Evolutionary conservation across 2,888 invertebrate species (phyloP), one percentile per base, ranked within the genome.

Genomic region (Melanostoma scalare): DNA sequence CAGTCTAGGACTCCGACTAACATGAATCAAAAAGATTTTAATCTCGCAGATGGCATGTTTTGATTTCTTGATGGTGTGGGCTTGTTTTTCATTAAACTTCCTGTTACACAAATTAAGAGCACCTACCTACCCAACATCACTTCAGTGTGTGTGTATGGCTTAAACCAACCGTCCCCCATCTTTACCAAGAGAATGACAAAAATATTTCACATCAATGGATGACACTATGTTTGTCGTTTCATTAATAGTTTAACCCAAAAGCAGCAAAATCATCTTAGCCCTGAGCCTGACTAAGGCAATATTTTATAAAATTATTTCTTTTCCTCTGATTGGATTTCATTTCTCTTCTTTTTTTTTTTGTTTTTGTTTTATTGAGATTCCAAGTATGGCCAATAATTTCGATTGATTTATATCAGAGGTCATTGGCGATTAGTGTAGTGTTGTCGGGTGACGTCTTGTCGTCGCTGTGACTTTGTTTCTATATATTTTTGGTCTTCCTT

Each of bases 301-400:
- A 79, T 79, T 84, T 84, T 84, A 84, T 84, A 73, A 67, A 84
- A 79, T 84, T 75, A 75, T 84, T 84, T 84, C 58, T 61, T 79
- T 79, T 82, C 71, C 75, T 78, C 61, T 40, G 84, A 84, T 84
- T 84, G 71, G 79, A 84, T 84, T 74, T 71, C 79, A 55, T 74
- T 74, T 74, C 71, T 20, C 10, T 52, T 2, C 3, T 0, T 55
- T 31, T 6, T 35, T 36, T 33, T 53, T n/a, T 38, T 52, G 9
- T 44, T 35, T 20, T 9, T 36, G 52, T 63, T 89, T 87, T 87
- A 87, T 89, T 88, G 87, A 86, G 58, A 73, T 71, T 72, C 79
- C 73, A 55, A 86, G 81, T 65, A 79, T 89, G 88, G 89, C 86
- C 87, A 89, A 88, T 88, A 89, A 89, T 88, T 88, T 88, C 87